Conservation (phyloP, 2,888 invertebrate genomes). For the Rhorus exstirpatorius region DNA sequence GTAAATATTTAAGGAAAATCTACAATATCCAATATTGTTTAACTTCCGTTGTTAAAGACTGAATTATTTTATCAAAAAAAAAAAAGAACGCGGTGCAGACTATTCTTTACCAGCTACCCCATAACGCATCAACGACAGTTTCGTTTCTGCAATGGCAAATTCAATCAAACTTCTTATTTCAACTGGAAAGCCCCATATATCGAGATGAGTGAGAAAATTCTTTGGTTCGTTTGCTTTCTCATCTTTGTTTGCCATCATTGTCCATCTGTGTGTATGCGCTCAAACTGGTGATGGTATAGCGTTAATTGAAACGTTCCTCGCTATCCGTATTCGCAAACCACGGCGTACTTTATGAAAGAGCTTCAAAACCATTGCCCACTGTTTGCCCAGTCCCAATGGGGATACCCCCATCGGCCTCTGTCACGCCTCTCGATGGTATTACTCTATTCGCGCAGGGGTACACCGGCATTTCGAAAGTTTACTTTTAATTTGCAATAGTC, state of each 20-base stretch:
- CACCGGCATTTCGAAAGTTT: constrained; percentile 74
- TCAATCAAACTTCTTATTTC: too few relatives aligned
- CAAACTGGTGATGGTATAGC: constrained; percentile 39
- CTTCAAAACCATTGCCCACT: constrained; percentile 53
- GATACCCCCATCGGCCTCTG: constrained; percentile 47
- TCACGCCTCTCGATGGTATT: constrained; percentile 38
- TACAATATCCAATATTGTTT: too few relatives aligned
- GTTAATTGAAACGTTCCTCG: constrained; percentile 72
- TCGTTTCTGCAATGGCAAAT: too few relatives aligned
- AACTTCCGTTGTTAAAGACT: too few relatives aligned
- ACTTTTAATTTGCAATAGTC: constrained; percentile 80
- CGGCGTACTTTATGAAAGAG: constrained; percentile 51
- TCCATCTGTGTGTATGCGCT: constrained; percentile 41
- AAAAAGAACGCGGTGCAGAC: too few relatives aligned
- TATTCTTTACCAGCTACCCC: too few relatives aligned
- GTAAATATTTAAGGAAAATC: too few relatives aligned
- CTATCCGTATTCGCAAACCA: constrained; percentile 49
- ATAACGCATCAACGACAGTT: too few relatives aligned
- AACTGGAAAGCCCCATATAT: too few relatives aligned
- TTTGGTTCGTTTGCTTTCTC: constrained; percentile 49
- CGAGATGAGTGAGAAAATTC: constrained; percentile 12
- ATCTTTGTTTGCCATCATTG: constrained; percentile 23
- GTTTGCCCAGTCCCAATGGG: constrained; percentile 66
- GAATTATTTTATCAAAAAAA: too few relatives aligned
- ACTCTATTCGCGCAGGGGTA: constrained; percentile 49